phyloP scores from a whole-genome alignment of 2,797 vertebrate species.

The Melanotaenia parkinsoni region DNA sequence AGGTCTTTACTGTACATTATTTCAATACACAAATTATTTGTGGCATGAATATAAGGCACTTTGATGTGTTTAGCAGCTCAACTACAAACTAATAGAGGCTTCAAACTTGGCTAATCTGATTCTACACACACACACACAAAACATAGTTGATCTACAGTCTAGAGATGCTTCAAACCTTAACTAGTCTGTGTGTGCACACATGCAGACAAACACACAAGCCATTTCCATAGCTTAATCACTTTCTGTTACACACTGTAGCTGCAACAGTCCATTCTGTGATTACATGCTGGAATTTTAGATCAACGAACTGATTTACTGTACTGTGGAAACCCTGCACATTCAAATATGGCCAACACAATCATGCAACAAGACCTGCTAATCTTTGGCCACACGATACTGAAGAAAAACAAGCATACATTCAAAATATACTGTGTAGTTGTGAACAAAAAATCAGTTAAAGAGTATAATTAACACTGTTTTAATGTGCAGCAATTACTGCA shows the following conservation, averaged over 20 bases:
- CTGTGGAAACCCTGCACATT: slow-evolving; percentile 53
- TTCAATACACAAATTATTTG: slow-evolving; percentile 36
- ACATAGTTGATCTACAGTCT: slow-evolving; percentile 37
- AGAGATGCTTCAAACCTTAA: slow-evolving; percentile 42
- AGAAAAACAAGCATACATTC: slow-evolving; percentile 67
- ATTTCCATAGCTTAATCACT: slow-evolving; percentile 2
- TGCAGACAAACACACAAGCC: slow-evolving; percentile 24
- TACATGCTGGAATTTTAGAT: slow-evolving; percentile 52
- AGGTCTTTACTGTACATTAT: slow-evolving; percentile 55
- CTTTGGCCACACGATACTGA: slow-evolving; percentile 68
- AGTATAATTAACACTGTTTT: slow-evolving; percentile 62
- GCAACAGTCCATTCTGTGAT: slow-evolving; percentile 27
- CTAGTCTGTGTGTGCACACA: slow-evolving; percentile 20
- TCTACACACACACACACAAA: slow-evolving; percentile 6
- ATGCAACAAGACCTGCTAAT: slow-evolving; percentile 73
- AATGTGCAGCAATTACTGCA: slow-evolving; percentile 52
- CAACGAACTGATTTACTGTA: slow-evolving; percentile 33
- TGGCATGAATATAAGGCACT: slow-evolving; percentile 78
- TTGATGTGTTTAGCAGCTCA: slow-evolving; percentile 73
- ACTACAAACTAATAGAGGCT: slow-evolving; percentile 56
- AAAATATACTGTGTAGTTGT: slow-evolving; percentile 63
- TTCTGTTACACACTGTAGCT: slow-evolving; percentile 32
- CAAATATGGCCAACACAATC: slow-evolving; percentile 70
- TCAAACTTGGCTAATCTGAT: slow-evolving; percentile 49
- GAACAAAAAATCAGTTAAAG: slow-evolving; percentile 45